Base-by-base conservation (phyloP, 2,113 vertebrate species). In the Litocranius walleri region DNA sequence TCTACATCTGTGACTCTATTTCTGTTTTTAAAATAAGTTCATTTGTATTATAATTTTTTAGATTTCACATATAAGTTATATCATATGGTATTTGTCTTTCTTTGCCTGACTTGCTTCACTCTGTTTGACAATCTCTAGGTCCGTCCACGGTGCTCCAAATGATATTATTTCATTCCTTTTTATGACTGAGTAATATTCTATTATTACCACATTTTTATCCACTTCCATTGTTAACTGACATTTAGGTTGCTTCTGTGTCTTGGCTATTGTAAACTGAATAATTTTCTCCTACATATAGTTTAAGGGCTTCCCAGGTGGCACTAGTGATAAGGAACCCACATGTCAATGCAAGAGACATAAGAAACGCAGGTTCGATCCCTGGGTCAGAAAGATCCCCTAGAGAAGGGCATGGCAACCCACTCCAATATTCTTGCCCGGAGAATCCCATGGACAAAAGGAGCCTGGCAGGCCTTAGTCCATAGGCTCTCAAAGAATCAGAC, bases 341-440 rank as follows among this genome's bases (percentile, higher is more conserved):
- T 7, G 36, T 1, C 71, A 77, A 14, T 43, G 71, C 71, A 77
- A 43, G 23, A 77, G 71, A 77, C 71, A 77, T 77, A 43, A 25
- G 71, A 43, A 25, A 77, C 0, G 0, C 36, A 77, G 3, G 12
- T 43, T 43, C 1, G 0, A 7, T 77, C 71, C 71, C 71, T 27
- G 1, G 2, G 23, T 77, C 71, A 77, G 71, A 77, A 77, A 77
- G 36, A 43, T 43, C 12, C 71, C 36, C 71, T 77, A 40, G 12
- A 77, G 71, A 25, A 77, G 3, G 11, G 12, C 71, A 43, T 77
- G 36, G 36, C 36, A 77, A 25, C 71, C 36, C 23, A 27, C 2
- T 3, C 36, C 36, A 7, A 7, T 77, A 43, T 77, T 77, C 36
- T 77, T 77, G 36, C 71, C 71, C 14, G 71, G 21, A 43, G 36